Evolutionary conservation across 2,888 invertebrate genomes (phyloP), one percentile per base, ranked within the genome.

Genomic region (Onthophagus sagittarius): DNA sequence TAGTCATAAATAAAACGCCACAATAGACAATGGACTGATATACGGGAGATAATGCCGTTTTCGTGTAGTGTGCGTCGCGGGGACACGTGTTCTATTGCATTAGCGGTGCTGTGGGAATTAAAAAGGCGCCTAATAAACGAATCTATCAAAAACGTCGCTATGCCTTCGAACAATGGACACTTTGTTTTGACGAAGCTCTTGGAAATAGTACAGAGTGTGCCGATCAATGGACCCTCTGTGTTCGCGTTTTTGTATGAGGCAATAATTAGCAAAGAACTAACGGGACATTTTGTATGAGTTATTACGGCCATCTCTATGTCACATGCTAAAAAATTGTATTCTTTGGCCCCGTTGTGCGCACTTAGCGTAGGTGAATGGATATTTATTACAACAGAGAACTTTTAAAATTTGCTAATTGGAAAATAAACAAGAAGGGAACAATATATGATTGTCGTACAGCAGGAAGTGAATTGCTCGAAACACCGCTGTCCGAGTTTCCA

Each of bases 11-110:
- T 74, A 76, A 77, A 73, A 76, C 75, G 75, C 75, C 67, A 77
- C 77, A 79, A 79, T 79, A 78, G 77, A 79, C 79, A 79, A 79
- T 79, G 71, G 73, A 62, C 74, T 69, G 75, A 77, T 75, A 71
- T 72, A 73, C 65, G 72, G 67, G 23, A 77, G 77, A 77, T 76
- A 77, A 73, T 76, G 74, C 71, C 72, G 71, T 74, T 76, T 76
- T 75, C 73, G 69, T 73, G 74, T 74, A 62, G 65, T 14, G 32
- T 70, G 62, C 62, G 72, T 65, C 71, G 70, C 67, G 72, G 71
- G 70, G 72, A 74, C 72, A 73, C 72, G 72, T 73, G 67, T 32
- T 67, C 31, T 53, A 7, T 67, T 15, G 67, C 67, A 11, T n/a
- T 67, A 31, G 15, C 67, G 31, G 31, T 32, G 23, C 67, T 67